Percentiles rank a stretch among this genome's conserved stretches.
phyloP scores from a whole-genome alignment of 2,888 invertebrate species.

The Sipha maydis region DNA sequence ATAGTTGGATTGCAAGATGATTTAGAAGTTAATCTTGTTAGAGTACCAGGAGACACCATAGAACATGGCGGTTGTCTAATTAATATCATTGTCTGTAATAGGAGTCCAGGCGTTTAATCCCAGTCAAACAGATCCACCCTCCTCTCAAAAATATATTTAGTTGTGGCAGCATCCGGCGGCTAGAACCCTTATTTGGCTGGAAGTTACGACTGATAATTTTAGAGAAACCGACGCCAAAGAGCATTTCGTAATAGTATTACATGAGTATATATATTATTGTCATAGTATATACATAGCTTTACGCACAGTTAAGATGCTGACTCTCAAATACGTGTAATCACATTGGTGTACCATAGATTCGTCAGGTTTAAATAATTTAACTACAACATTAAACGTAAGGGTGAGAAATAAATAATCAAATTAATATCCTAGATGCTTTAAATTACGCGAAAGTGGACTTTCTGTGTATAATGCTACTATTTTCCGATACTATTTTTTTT shows the following conservation, averaged over 20 bases:
- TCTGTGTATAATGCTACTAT: too few relatives aligned
- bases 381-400: neutral
- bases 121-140: slow-evolving; percentile 9
- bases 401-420: neutral
- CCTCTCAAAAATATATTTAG: slow-evolving; percentile 28
- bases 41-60: neutral
- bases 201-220: slow-evolving; percentile 23
- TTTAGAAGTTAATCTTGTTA: slow-evolving; percentile 24
- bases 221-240: slow-evolving; percentile 27
- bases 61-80: slow-evolving; percentile 36
- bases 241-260: slow-evolving; percentile 16
- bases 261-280: slow-evolving; percentile 12
- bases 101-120: slow-evolving; percentile 38
- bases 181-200: neutral
- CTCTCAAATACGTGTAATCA: slow-evolving; percentile 32
- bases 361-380: slow-evolving; percentile 23
- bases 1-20: neutral
- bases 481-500: too few relatives aligned
- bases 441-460: neutral
- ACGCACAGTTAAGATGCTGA: slow-evolving; percentile 14
- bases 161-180: neutral
- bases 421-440: neutral
- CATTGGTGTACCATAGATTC: slow-evolving; percentile 22
- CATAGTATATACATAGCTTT: neutral
- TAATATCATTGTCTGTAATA: slow-evolving; percentile 36